Conservation (phyloP, 2,888 invertebrate species). For the Eupithecia inturbata region DNA sequence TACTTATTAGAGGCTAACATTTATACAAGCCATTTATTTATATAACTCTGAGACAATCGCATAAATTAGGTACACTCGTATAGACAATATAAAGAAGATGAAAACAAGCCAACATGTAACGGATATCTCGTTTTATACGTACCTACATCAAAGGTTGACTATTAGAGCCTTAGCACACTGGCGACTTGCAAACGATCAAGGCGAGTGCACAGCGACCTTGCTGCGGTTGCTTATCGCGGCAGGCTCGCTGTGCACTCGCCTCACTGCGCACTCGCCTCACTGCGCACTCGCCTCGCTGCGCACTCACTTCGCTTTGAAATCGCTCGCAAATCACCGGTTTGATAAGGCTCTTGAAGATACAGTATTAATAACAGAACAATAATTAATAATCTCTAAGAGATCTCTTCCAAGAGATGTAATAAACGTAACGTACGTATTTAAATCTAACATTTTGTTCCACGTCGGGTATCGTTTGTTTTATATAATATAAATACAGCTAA, state of each 20-base stretch:
- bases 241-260: too few relatives aligned
- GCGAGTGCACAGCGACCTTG: too few relatives aligned
- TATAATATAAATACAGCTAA: conserved; percentile 19
- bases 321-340: too few relatives aligned
- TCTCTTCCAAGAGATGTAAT: background rate
- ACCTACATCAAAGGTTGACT: background rate
- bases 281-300: too few relatives aligned
- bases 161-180: background rate
- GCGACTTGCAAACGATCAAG: too few relatives aligned
- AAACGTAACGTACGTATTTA: conserved; percentile 24
- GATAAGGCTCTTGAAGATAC: background rate
- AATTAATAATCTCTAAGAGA: background rate
- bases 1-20: conserved; percentile 16
- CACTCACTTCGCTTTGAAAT: too few relatives aligned
- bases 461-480: conserved; percentile 29
- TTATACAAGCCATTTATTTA: too few relatives aligned
- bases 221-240: too few relatives aligned
- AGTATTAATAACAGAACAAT: background rate
- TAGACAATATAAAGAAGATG: background rate
- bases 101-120: background rate
- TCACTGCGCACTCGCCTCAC: too few relatives aligned
- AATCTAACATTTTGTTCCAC: conserved; percentile 35
- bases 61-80: background rate
- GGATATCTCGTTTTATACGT: background rate
- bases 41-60: conserved; percentile 1